These are phyloP conservation scores for Odontophorus gujanensis DNA, from an alignment of 2,113 vertebrate genomes.

Conservation along the genomic window DNA sequence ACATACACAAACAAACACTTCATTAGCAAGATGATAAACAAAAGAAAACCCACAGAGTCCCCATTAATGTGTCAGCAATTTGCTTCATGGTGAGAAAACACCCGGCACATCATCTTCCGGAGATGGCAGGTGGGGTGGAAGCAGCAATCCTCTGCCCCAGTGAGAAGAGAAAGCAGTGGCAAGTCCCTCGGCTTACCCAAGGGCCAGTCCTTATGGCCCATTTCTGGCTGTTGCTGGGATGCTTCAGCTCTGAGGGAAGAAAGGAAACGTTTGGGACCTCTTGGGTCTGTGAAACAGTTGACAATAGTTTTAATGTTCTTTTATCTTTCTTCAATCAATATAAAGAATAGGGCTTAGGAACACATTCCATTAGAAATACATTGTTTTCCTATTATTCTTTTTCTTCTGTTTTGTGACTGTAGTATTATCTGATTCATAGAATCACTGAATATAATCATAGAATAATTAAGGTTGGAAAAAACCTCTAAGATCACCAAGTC, in stretches of 20 bases:
- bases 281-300: neutral
- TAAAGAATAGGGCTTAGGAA: neutral
- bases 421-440: neutral
- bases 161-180: neutral
- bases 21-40: conserved; percentile 35
- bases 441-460: too few relatives aligned
- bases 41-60: conserved; percentile 34
- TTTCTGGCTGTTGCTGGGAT: neutral
- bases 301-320: neutral
- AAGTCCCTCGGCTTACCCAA: neutral
- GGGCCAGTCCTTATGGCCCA: neutral
- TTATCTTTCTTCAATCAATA: neutral
- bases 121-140: neutral
- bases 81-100: conserved; percentile 37
- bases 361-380: neutral
- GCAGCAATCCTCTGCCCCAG: neutral
- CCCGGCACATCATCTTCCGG: neutral
- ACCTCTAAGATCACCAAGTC: too few relatives aligned
- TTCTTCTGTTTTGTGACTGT: neutral
- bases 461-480: too few relatives aligned
- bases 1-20: conserved; percentile 20
- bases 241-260: neutral
- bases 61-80: neutral
- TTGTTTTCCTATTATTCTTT: neutral
- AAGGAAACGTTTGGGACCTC: neutral